Percentiles rank a stretch among this genome's conserved stretches.
Conservation (phyloP, 2,113 vertebrate species). For the Orcinus orca region DNA sequence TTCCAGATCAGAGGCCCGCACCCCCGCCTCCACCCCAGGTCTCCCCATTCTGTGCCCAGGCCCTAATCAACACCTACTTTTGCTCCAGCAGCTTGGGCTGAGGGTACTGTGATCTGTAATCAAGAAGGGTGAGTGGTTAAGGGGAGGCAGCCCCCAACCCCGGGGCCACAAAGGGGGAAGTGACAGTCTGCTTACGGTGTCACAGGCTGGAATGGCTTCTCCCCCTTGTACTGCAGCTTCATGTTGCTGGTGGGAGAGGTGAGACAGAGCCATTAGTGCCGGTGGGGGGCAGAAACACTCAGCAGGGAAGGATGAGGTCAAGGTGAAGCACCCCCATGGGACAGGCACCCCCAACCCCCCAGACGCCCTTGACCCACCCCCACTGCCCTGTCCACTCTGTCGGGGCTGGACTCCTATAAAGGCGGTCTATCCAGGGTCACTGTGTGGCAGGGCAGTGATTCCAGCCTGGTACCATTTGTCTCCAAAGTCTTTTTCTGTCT, state of each 20-base stretch:
- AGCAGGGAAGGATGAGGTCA: not conserved
- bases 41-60: not conserved
- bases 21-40: not conserved
- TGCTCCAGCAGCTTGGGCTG: constrained; percentile 78
- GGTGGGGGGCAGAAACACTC: not conserved
- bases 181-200: constrained; percentile 71
- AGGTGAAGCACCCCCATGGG: not conserved
- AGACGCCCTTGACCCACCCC: not conserved
- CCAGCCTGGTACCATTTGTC: fast-evolving
- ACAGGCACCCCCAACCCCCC: not conserved
- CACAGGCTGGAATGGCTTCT: constrained; percentile 63
- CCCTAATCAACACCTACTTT: constrained; percentile 59
- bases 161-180: not conserved
- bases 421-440: not conserved
- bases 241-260: constrained; percentile 60
- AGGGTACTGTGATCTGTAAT: constrained; percentile 79
- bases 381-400: not conserved
- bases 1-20: not conserved
- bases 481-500: not conserved
- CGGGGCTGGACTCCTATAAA: not conserved
- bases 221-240: constrained; percentile 70
- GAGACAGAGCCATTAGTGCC: not conserved
- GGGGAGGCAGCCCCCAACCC: not conserved
- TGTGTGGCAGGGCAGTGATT: fast-evolving
- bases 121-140: constrained; percentile 54